Base-by-base conservation (phyloP, 2,797 vertebrate genomes). In the Sebastes jordani region DNA sequence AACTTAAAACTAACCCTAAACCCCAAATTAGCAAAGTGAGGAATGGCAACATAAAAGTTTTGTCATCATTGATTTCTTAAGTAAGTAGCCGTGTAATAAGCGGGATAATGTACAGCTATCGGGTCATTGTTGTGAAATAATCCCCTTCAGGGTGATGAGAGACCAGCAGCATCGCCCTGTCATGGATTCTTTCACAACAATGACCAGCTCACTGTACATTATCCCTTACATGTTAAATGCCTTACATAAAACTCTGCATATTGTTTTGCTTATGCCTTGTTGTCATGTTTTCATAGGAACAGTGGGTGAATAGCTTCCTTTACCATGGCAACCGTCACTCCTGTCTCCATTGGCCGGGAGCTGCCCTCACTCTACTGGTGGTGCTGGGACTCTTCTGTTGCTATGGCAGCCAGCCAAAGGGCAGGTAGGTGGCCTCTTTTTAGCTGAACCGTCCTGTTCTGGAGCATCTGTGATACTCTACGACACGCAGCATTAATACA, bases 281-380 rank as follows among this genome's bases (percentile, higher is more conserved):
- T 58, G 7, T 42, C 6, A n/a, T 63, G 22, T 72, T 81, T 70
- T 54, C 32, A 38, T 49, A 99, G 98, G 97, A 97, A 74, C 92
- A 90, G 22, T 98, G 97, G 97, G 89, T 92, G 69, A 95, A 93
- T 89, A 97, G 97, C 92, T 99, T 99, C 90, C 95, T 99, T 79
- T 95, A 98, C 94, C 99, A 99, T 90, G 93, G 94, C 83, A 98
- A 98, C 95, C 98, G 98, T 70, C 97, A 97, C 85, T 99, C 99
- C 78, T 98, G 98, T 87, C 97, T 99, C 91, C 98, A 99, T 86
- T 99, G 98, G 99, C 97, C 98, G 0, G 99, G 97, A 29, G 98
- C 97, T 3, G 97, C 96, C 11, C 95, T 99, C 85, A 99, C 97
- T 86, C 93, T 99, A 20, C 88, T 99, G 88, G 96, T 97, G 4